phyloP scores from a whole-genome alignment of 2,888 invertebrate species.

The Leptopilina drosophilae region DNA sequence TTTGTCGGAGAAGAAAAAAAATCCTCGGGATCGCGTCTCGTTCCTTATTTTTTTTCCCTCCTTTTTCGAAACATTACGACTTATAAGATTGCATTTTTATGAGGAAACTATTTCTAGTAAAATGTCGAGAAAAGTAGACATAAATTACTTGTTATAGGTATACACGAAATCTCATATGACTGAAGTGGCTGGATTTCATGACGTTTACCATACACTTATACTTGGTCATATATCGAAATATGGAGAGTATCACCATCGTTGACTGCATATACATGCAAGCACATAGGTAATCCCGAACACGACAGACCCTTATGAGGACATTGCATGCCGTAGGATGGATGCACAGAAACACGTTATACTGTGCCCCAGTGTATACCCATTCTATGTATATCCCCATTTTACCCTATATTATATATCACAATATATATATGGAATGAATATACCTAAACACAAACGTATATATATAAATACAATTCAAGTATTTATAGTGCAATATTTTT shows the following conservation, averaged over 20 bases:
- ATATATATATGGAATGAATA: no score
- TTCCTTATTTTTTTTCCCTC: not conserved
- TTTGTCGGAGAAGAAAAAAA: not conserved
- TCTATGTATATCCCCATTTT: not conserved
- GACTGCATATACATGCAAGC: constrained; percentile 45
- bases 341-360: constrained; percentile 9
- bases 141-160: constrained; percentile 12
- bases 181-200: constrained; percentile 12
- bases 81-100: constrained; percentile 20
- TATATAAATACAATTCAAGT: no score
- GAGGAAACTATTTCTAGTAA: constrained; percentile 20
- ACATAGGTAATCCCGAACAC: constrained; percentile 52
- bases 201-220: constrained; percentile 20
- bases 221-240: constrained; percentile 35
- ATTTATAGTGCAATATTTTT: no score
- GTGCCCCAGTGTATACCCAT: constrained; percentile 1
- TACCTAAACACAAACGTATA: no score
- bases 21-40: not conserved
- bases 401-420: no score
- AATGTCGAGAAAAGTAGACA: constrained; percentile 15
- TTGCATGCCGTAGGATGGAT: constrained; percentile 44
- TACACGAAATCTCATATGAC: constrained; percentile 12
- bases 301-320: constrained; percentile 50
- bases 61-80: not conserved
- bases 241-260: constrained; percentile 43